Percentiles rank a stretch among this genome's conserved stretches.
These are phyloP conservation scores for Melipona beecheii DNA, from an alignment of 2,888 invertebrate species.

Conservation along the genomic window DNA sequence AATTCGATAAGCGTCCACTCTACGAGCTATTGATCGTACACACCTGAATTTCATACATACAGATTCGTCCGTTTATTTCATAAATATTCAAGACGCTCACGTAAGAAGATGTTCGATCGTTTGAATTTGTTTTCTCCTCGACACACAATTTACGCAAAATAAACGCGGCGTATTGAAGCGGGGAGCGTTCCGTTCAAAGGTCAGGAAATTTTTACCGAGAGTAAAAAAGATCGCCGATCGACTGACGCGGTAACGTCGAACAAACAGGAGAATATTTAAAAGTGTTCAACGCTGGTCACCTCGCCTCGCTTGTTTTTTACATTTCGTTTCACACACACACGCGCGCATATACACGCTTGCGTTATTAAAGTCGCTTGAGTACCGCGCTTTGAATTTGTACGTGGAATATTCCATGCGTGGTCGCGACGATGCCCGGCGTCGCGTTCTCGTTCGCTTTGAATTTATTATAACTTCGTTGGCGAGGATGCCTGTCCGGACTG, in stretches of 20 bases:
- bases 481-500: slow-evolving; percentile 37
- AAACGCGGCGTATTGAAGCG: not conserved
- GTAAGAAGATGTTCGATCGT: not conserved
- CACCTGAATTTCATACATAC: no score
- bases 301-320: slow-evolving; percentile 8
- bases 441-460: slow-evolving; percentile 58
- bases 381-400: slow-evolving; percentile 54
- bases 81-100: slow-evolving; percentile 5
- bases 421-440: slow-evolving; percentile 29
- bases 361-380: slow-evolving; percentile 31
- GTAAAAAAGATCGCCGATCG: not conserved
- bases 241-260: not conserved
- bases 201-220: not conserved
- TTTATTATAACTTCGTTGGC: slow-evolving; percentile 58
- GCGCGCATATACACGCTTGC: not conserved
- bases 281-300: not conserved
- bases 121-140: no score
- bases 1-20: no score
- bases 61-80: no score
- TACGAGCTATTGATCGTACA: no score
- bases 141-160: not conserved
- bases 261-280: not conserved
- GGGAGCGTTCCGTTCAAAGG: slow-evolving; percentile 9
- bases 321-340: slow-evolving; percentile 10
- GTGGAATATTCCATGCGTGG: slow-evolving; percentile 62